Percentiles rank a stretch among this genome's conserved stretches.
Evolutionary conservation across 2,797 vertebrate species (phyloP).

Genomic region (Dermochelys coriacea): DNA sequence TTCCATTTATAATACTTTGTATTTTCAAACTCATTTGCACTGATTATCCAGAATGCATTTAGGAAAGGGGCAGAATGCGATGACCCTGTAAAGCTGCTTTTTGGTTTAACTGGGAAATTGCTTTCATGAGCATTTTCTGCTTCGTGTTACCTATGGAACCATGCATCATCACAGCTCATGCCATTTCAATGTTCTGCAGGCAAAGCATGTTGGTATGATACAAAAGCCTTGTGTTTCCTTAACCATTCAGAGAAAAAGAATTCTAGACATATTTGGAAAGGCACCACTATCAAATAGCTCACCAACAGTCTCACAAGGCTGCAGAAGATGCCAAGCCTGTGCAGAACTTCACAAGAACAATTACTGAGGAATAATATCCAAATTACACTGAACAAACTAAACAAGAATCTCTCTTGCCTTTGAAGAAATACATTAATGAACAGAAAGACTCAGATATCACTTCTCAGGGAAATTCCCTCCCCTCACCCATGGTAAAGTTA

Average conservation of each 20-base stretch:
- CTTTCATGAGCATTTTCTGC: background rate
- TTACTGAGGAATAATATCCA: background rate
- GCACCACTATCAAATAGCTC: background rate
- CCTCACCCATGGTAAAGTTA: slow-evolving; percentile 66
- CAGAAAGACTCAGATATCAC: background rate
- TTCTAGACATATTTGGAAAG: background rate
- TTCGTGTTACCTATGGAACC: background rate
- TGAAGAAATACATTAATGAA: background rate
- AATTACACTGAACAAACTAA: background rate
- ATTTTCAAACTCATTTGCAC: background rate
- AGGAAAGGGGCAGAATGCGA: background rate
- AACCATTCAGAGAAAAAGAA: background rate
- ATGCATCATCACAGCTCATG: background rate
- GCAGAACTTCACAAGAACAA: fast-evolving
- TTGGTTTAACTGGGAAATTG: background rate
- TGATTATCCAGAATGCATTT: background rate
- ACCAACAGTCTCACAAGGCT: background rate
- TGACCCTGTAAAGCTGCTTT: background rate
- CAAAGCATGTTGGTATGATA: background rate
- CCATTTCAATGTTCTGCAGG: background rate
- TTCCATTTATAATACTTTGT: background rate
- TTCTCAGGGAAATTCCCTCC: slow-evolving; percentile 24
- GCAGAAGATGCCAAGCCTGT: background rate
- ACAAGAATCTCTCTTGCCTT: background rate
- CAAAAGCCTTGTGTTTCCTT: background rate